Percentiles rank a stretch among this genome's conserved stretches.
Conservation (phyloP, 1,140 invertebrate species). For the Aphaenogaster ashmeadi region DNA sequence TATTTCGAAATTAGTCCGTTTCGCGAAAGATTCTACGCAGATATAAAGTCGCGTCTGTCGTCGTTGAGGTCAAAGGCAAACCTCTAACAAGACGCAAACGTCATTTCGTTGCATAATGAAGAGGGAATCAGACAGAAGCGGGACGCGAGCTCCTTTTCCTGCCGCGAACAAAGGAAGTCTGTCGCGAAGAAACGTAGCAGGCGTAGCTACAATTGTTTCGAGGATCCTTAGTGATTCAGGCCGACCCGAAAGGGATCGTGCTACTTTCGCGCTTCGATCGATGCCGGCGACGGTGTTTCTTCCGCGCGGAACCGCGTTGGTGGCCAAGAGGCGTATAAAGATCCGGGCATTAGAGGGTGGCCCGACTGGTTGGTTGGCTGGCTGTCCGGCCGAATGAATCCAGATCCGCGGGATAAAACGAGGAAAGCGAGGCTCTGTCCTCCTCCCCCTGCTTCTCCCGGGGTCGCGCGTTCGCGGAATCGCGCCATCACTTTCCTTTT, state of each 20-base stretch:
- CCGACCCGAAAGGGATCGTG: constrained; percentile 54
- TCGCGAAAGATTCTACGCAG: background rate
- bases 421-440: constrained; percentile 1
- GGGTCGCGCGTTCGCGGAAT: constrained; percentile 38
- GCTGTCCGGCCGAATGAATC: constrained; percentile 69
- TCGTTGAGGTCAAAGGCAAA: background rate
- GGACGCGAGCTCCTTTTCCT: background rate
- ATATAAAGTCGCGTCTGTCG: background rate
- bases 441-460: background rate
- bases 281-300: constrained; percentile 63
- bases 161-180: background rate
- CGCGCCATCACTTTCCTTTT: constrained; percentile 10
- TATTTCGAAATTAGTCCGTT: constrained; percentile 9
- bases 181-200: constrained; percentile 31
- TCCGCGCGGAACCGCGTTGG: constrained; percentile 34
- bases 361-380: constrained; percentile 49
- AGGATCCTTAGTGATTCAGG: constrained; percentile 49
- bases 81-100: background rate
- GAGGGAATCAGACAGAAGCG: constrained; percentile 4
- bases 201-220: constrained; percentile 70
- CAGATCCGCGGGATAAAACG: constrained; percentile 68
- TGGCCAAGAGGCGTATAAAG: constrained; percentile 72
- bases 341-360: constrained; percentile 66
- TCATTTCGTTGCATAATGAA: constrained; percentile 24
- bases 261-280: constrained; percentile 63